Conservation (phyloP, 2,888 invertebrate genomes). For the Seira musarum region DNA sequence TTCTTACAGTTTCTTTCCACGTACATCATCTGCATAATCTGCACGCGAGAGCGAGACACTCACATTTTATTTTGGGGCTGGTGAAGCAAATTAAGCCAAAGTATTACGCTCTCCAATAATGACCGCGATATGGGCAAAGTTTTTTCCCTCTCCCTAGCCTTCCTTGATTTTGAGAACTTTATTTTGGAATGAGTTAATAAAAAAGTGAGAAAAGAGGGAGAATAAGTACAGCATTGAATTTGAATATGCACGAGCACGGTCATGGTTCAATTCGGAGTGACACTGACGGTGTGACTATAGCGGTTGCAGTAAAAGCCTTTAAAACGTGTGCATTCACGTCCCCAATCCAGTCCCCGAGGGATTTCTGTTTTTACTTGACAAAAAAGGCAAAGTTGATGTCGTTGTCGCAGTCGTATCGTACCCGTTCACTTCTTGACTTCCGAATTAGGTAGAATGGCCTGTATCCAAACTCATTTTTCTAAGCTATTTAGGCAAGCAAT, state of each 20-base stretch:
- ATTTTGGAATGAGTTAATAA: neutral
- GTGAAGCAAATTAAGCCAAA: constrained; percentile 54
- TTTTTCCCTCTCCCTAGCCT: neutral
- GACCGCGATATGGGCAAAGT: constrained; percentile 31
- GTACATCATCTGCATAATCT: constrained; percentile 55
- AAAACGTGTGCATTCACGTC: constrained; percentile 42
- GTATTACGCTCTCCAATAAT: constrained; percentile 44
- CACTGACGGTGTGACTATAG: neutral
- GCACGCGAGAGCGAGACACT: constrained; percentile 52
- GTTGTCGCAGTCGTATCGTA: constrained; percentile 1
- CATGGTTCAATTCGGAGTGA: constrained; percentile 34
- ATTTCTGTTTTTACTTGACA: constrained; percentile 7
- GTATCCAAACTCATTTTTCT: constrained; percentile 35
- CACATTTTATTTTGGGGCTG: constrained; percentile 39
- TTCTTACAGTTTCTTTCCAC: constrained; percentile 47
- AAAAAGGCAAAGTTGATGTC: constrained; percentile 17
- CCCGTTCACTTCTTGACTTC: neutral
- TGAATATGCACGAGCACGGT: constrained; percentile 26
- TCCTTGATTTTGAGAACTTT: too few relatives aligned
- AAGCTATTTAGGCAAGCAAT: neutral
- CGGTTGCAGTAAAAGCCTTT: neutral
- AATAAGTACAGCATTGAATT: neutral
- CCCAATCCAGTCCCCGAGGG: constrained; percentile 50
- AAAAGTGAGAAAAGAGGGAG: neutral
- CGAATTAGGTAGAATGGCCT: constrained; percentile 54